Conservation (phyloP, 2,888 invertebrate genomes). For the Hecatera dysodea region DNA sequence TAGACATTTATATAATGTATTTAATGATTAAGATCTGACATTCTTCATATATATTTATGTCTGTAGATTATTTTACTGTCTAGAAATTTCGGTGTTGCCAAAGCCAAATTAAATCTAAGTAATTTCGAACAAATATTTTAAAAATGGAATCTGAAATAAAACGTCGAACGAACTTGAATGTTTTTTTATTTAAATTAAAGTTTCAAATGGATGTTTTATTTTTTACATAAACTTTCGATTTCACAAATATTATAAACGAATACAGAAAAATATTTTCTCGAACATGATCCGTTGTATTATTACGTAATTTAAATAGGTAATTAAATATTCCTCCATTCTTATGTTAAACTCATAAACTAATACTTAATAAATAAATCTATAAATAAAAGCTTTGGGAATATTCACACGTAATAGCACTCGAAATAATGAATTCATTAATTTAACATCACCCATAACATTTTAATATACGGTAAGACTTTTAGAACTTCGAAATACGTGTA, state of each 20-base stretch:
- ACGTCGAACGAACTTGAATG: slow-evolving; percentile 55
- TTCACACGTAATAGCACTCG: slow-evolving; percentile 59
- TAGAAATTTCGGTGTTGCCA: slow-evolving; percentile 69
- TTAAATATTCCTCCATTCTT: slow-evolving; percentile 25
- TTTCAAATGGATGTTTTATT: slow-evolving; percentile 37
- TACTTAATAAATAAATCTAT: slow-evolving; percentile 63
- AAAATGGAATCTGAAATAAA: slow-evolving; percentile 61
- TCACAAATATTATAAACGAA: slow-evolving; percentile 31
- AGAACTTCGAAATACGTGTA: slow-evolving; percentile 1
- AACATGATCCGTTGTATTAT: slow-evolving; percentile 2
- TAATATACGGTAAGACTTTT: slow-evolving; percentile 23
- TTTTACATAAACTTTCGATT: slow-evolving; percentile 41
- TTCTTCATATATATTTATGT: slow-evolving; percentile 44
- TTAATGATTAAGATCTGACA: slow-evolving; percentile 59
- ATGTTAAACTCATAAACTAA: slow-evolving; percentile 33
- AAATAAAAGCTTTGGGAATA: slow-evolving; percentile 68
- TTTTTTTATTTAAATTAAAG: slow-evolving; percentile 58
- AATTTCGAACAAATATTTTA: slow-evolving; percentile 61
- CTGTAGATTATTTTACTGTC: slow-evolving; percentile 46
- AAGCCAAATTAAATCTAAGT: slow-evolving; percentile 73
- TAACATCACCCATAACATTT: slow-evolving; percentile 22
- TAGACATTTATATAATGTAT: slow-evolving; percentile 49
- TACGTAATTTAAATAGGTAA: slow-evolving; percentile 31
- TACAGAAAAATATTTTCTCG: slow-evolving; percentile 15
- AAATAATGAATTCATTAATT: slow-evolving; percentile 39